These are phyloP conservation scores for Enteromius afrohamiltoni DNA, from an alignment of 2,797 vertebrate genomes.

Conservation along the genomic window DNA sequence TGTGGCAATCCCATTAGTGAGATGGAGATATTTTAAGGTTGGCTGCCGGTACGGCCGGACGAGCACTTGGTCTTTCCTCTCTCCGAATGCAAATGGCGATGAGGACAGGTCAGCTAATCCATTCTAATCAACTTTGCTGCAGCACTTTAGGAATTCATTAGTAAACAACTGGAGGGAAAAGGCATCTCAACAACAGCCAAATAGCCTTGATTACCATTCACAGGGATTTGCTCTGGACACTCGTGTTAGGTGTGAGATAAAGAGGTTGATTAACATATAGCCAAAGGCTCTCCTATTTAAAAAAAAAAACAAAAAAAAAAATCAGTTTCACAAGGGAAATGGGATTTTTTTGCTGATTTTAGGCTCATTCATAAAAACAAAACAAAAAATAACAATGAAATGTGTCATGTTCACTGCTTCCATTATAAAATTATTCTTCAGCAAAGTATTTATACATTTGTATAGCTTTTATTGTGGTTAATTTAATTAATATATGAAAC, in stretches of 20 bases:
- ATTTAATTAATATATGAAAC: not conserved
- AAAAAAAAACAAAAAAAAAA: not conserved
- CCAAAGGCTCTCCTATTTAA: conserved; percentile 34
- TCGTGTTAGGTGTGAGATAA: conserved; percentile 69
- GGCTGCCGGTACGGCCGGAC: conserved; percentile 62
- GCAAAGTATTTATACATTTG: not conserved
- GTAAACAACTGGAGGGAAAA: conserved; percentile 70
- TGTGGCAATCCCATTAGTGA: conserved; percentile 57
- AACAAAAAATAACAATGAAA: not conserved
- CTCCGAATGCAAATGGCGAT: conserved; percentile 60
- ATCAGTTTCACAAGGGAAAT: conserved; percentile 6
- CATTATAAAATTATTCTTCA: not conserved
- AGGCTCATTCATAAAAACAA: not conserved
- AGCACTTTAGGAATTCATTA: conserved; percentile 77
- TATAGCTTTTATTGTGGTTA: not conserved
- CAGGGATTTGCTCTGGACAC: conserved; percentile 65
- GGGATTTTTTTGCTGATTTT: conserved; percentile 21
- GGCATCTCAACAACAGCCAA: conserved; percentile 68
- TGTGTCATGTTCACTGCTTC: not conserved
- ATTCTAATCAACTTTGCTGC: conserved; percentile 76
- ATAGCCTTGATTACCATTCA: conserved; percentile 74
- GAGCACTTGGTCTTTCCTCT: conserved; percentile 60
- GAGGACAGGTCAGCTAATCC: conserved; percentile 72
- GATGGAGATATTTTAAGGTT: conserved; percentile 65
- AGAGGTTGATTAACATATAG: conserved; percentile 55